Conservation (phyloP, 2,888 invertebrate genomes). For the Dryococelus australis region DNA sequence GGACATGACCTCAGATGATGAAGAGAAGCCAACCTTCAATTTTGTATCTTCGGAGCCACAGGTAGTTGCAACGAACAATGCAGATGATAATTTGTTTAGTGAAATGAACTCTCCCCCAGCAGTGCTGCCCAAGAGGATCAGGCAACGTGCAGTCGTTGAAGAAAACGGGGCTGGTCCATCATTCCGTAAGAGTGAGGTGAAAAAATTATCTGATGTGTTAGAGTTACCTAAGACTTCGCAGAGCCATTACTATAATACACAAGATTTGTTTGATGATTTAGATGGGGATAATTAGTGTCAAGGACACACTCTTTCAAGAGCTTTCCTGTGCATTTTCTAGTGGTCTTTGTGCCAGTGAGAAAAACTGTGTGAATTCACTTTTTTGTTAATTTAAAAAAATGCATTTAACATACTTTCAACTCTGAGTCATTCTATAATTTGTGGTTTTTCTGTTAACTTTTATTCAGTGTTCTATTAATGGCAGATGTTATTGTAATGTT, state of each 20-base stretch:
- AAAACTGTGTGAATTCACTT: too few relatives aligned
- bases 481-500: too few relatives aligned
- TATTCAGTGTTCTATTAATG: too few relatives aligned
- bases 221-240: not conserved
- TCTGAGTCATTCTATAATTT: too few relatives aligned
- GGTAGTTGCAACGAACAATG: not conserved
- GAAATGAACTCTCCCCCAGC: not conserved
- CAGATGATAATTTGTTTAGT: not conserved
- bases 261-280: not conserved
- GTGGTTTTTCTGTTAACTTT: too few relatives aligned
- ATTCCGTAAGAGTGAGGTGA: not conserved
- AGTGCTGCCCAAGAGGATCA: not conserved
- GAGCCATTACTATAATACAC: not conserved
- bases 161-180: not conserved
- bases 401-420: too few relatives aligned
- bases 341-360: too few relatives aligned
- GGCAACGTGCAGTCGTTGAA: not conserved
- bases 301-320: not conserved
- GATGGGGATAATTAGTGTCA: not conserved
- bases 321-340: too few relatives aligned
- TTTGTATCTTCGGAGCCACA: not conserved
- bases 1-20: not conserved
- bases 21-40: constrained; percentile 6
- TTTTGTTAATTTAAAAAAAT: too few relatives aligned
- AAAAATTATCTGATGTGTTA: not conserved